These are phyloP conservation scores for Dendrolimus punctatus DNA, from an alignment of 1,140 invertebrate species.

Conservation along the genomic window DNA sequence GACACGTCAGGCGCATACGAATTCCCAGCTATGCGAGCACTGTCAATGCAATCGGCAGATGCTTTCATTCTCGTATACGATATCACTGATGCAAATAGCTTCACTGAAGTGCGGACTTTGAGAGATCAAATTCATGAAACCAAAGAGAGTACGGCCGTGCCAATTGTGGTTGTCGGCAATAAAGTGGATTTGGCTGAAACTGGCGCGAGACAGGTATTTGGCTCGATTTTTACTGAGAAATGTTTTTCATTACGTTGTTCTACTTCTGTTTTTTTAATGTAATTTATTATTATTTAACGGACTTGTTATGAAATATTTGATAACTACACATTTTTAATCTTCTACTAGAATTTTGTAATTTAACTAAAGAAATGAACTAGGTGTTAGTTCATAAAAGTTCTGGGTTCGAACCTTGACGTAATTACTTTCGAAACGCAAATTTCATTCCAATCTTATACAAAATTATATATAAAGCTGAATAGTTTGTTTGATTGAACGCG, in stretches of 20 bases:
- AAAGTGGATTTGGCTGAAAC: constrained; percentile 84
- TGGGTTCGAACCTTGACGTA: no score
- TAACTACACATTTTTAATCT: no score
- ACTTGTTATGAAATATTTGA: background rate
- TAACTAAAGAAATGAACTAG: no score
- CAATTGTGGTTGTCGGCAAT: constrained; percentile 94
- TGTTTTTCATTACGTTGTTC: no score
- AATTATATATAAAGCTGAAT: no score
- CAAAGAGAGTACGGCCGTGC: constrained; percentile 81
- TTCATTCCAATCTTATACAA: no score
- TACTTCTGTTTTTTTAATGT: no score
- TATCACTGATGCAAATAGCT: constrained; percentile 85
- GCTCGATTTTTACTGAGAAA: constrained; percentile 25
- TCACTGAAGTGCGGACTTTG: constrained; percentile 83
- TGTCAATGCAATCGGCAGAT: constrained; percentile 93
- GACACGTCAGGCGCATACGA: constrained; percentile 88
- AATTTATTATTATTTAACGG: background rate
- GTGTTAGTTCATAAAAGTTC: no score
- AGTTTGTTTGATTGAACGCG: no score
- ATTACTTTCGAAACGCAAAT: no score
- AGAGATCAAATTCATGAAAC: constrained; percentile 85
- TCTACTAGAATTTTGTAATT: no score
- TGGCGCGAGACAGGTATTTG: constrained; percentile 74
- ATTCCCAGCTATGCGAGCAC: constrained; percentile 93
- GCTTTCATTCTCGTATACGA: constrained; percentile 94